Conservation (phyloP, 2,888 invertebrate species). For the Heliconius ismenius region DNA sequence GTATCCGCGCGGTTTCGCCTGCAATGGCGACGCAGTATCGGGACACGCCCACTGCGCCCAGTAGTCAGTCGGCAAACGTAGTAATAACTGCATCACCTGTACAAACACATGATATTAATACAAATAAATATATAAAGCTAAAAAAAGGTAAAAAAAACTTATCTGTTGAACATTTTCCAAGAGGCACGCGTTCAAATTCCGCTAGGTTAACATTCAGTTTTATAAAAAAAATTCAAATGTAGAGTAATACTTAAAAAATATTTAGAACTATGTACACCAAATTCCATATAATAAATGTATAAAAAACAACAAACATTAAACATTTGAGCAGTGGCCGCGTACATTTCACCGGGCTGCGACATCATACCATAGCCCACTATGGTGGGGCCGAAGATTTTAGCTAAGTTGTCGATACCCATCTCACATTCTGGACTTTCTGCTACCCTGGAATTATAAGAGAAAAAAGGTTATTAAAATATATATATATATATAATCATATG, state of each 20-base stretch:
- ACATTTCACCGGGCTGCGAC: constrained; percentile 86
- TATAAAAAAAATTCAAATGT: too few species aligned
- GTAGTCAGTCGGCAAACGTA: constrained; percentile 87
- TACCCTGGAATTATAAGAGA: constrained; percentile 82
- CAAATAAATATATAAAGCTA: too few species aligned
- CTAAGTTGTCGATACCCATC: constrained; percentile 94
- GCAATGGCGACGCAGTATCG: constrained; percentile 47
- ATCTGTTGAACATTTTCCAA: too few species aligned
- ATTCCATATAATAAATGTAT: background rate
- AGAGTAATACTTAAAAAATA: too few species aligned
- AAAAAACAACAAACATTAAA: constrained; percentile 78
- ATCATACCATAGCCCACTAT: constrained; percentile 94
- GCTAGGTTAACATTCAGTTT: too few species aligned
- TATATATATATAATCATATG: background rate
- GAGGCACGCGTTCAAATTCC: too few species aligned
- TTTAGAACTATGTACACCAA: background rate
- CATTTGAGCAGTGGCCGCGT: constrained; percentile 90
- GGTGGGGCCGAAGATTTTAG: constrained; percentile 96
- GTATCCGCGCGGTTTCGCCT: constrained; percentile 63
- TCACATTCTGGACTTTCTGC: constrained; percentile 91
- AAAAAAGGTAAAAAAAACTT: too few species aligned
- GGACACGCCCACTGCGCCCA: constrained; percentile 87
- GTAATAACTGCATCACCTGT: constrained; percentile 86
- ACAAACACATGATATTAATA: background rate
- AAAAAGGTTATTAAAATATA: background rate